Conservation (phyloP, 2,797 vertebrate genomes). For the Myoxocephalus aenaeus region DNA sequence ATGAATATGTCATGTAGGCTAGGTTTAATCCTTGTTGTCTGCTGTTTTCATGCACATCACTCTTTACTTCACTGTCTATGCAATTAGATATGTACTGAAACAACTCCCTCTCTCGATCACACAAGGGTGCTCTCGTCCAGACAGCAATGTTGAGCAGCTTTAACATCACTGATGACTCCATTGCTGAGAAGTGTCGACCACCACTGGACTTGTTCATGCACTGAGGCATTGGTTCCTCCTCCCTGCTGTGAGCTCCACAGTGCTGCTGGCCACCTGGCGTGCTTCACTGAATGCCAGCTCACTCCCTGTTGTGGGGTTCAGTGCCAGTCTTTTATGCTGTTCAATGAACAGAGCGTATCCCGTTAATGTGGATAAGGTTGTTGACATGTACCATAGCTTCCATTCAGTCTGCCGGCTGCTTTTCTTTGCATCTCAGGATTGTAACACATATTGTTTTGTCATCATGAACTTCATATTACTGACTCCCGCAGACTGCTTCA, state of each 20-base stretch:
- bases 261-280: too few relatives aligned
- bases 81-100: neutral
- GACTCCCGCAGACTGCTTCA: neutral
- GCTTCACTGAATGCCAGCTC: too few relatives aligned
- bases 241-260: too few relatives aligned
- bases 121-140: too few relatives aligned
- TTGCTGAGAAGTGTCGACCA: neutral
- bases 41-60: neutral
- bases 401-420: neutral
- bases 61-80: neutral
- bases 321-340: slow-evolving; percentile 15
- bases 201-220: too few relatives aligned
- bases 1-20: neutral
- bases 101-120: neutral
- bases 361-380: slow-evolving; percentile 23
- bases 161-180: slow-evolving; percentile 2
- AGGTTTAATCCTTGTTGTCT: slow-evolving; percentile 3
- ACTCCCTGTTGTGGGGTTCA: slow-evolving; percentile 34
- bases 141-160: neutral
- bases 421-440: neutral
- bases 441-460: neutral
- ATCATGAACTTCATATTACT: neutral
- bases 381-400: neutral
- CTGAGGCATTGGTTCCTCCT: too few relatives aligned
- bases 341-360: slow-evolving; percentile 12